Evolutionary conservation across 2,888 invertebrate species (phyloP), one percentile per base, ranked within the genome.

Genomic region (Mylabris sibirica): DNA sequence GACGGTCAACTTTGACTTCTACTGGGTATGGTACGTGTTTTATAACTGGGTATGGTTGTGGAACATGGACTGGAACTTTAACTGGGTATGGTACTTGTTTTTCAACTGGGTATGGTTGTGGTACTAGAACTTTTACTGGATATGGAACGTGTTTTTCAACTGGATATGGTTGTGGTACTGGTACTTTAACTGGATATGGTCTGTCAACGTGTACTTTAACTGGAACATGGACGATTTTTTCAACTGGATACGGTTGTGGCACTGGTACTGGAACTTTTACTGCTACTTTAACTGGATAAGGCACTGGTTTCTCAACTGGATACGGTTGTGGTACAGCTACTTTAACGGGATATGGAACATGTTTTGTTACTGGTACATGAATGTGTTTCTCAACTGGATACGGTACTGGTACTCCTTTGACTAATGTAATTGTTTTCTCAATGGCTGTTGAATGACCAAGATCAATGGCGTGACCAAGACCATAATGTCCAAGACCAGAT

Each of bases 251-350:
- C 73, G 91, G 91, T 75, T 90, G 90, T 44, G 91, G 91, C 71
- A 93, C 90, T 80, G 93, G 92, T 71, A 92, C 91, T 74, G 93
- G 92, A 68, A 93, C 93, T 83, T 93, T 93, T 63, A 94, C 91
- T 78, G 92, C 91, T 67, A 93, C 93, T 65, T 90, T 92, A 81
- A 92, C 91, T 59, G 91, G 91, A 59, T 89, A 89, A 38, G 91
- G 89, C 62, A 93, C 89, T 74, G 90, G 92, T 85, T 92, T 93
- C 75, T 92, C 89, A 34, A 94, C 89, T 12, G 93, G 93, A 72
- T 90, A 90, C 59, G 90, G 90, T 85, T 88, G 88, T 9, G 90
- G 90, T 73, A 90, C 89, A 67, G 80, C 87, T 80, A 89, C 90
- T 82, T 89, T 89, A 38, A 90, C 86, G 65, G 89, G 90, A 66